Conservation (phyloP, 2,113 vertebrate species). For the Periophthalmodon schlosseri region DNA sequence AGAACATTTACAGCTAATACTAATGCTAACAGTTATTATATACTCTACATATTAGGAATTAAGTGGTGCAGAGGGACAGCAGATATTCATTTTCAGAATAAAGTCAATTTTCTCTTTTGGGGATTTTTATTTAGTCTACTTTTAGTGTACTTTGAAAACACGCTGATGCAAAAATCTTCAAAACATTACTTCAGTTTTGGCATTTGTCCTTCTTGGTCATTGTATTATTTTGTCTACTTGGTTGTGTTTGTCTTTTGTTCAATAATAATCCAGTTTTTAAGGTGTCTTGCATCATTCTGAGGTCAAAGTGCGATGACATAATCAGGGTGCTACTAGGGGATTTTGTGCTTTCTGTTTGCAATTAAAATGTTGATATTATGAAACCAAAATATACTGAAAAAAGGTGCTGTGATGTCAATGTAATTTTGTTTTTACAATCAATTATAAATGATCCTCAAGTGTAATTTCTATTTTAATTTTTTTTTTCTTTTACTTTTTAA, state of each 20-base stretch:
- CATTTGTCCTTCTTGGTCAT: neutral
- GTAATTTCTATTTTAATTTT: neutral
- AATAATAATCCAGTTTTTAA: constrained; percentile 17
- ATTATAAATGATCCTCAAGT: neutral
- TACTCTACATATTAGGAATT: constrained; percentile 1
- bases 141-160: neutral
- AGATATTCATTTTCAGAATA: neutral
- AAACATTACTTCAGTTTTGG: neutral
- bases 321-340: constrained; percentile 43
- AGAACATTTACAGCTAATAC: neutral
- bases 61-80: neutral
- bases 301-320: constrained; percentile 61
- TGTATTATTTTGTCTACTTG: neutral
- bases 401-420: neutral
- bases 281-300: constrained; percentile 51
- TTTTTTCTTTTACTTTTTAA: neutral
- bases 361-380: constrained; percentile 52
- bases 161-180: neutral
- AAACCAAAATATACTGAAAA: constrained; percentile 48
- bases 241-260: neutral
- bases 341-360: constrained; percentile 56
- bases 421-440: neutral
- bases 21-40: constrained; percentile 28
- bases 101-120: neutral
- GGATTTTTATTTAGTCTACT: neutral